Conservation (phyloP, 2,888 invertebrate genomes). For the Agrochola lychnidis region DNA sequence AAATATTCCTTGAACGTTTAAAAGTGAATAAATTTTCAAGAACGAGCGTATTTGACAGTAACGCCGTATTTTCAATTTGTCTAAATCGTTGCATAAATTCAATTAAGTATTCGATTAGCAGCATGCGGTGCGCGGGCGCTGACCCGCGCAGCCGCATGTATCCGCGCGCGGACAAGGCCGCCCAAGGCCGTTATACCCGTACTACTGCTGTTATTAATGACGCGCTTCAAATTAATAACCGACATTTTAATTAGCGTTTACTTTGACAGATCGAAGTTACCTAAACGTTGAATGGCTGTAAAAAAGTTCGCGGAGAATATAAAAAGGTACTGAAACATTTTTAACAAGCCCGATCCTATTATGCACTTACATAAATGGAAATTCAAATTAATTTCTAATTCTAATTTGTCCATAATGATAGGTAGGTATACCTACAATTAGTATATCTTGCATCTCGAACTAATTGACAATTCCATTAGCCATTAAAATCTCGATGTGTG, state of each 20-base stretch:
- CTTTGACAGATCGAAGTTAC: constrained; percentile 17
- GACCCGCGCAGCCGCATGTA: constrained; percentile 70
- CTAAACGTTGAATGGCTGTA: neutral
- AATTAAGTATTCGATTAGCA: constrained; percentile 72
- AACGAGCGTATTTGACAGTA: constrained; percentile 50
- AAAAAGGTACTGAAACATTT: constrained; percentile 1
- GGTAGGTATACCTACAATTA: neutral
- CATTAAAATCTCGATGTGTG: constrained; percentile 53
- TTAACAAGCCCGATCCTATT: constrained; percentile 13
- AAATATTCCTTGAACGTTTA: constrained; percentile 19
- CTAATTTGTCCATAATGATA: neutral
- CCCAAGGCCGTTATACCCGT: constrained; percentile 85
- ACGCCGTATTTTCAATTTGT: constrained; percentile 48
- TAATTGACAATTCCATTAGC: constrained; percentile 54
- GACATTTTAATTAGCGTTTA: constrained; percentile 42
- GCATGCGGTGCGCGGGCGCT: constrained; percentile 69
- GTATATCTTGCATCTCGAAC: constrained; percentile 17
- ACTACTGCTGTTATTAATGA: constrained; percentile 59
- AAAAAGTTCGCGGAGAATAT: neutral
- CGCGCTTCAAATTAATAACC: constrained; percentile 57
- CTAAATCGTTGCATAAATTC: constrained; percentile 65
- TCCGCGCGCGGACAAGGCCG: constrained; percentile 84
- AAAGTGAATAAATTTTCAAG: constrained; percentile 27
- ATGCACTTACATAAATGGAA: constrained; percentile 23
- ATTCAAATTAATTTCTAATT: constrained; percentile 20